Conservation (phyloP, 2,113 vertebrate species). For the Thomomys bottae region DNA sequence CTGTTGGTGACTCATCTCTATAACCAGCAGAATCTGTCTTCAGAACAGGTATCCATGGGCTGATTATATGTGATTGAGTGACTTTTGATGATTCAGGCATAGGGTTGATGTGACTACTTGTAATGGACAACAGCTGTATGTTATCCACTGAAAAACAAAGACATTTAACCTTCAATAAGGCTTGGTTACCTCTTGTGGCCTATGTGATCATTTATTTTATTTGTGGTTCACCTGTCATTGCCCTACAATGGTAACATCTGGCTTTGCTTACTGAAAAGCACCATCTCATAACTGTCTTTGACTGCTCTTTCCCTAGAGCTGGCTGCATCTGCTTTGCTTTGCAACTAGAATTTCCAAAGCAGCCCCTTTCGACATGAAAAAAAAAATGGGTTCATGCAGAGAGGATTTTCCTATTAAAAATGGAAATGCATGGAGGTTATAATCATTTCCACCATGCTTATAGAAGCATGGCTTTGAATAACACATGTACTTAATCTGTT, state of each 20-base stretch:
- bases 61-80: neutral
- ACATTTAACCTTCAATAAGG: neutral
- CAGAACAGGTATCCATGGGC: neutral
- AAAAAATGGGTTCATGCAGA: neutral
- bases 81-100: conserved; percentile 1
- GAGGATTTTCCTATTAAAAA: neutral
- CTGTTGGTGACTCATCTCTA: neutral
- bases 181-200: neutral
- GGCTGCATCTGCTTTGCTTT: conserved; percentile 9
- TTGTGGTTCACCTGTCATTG: conserved; percentile 33
- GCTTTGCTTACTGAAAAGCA: conserved; percentile 35
- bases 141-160: conserved; percentile 20
- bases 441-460: neutral
- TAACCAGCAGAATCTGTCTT: neutral
- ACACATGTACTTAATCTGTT: neutral
- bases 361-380: neutral
- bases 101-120: neutral
- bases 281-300: neutral
- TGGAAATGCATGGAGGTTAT: neutral
- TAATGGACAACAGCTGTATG: conserved; percentile 12
- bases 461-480: neutral
- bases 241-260: conserved; percentile 35
- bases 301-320: conserved; percentile 21
- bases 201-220: neutral
- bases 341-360: conserved; percentile 20